These are phyloP conservation scores for Octonoba sinensis DNA, from an alignment of 2,888 invertebrate genomes.

Conservation along the genomic window DNA sequence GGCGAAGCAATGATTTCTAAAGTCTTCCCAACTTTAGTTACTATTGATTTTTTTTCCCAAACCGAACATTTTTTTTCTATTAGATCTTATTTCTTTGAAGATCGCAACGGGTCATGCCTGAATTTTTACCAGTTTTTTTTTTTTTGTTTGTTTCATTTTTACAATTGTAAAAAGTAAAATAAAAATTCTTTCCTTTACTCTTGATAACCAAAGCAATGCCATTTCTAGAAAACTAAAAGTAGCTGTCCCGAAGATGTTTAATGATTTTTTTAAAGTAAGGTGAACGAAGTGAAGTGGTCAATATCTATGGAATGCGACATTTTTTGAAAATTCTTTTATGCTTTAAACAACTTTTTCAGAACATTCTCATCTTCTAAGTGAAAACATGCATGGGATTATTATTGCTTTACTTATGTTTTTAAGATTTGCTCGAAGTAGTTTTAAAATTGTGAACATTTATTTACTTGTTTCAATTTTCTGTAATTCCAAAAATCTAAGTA, in stretches of 20 bases:
- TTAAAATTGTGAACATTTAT: too few species aligned
- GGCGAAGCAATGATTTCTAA: conserved; percentile 51
- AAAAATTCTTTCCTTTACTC: conserved; percentile 7
- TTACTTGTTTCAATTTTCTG: too few species aligned
- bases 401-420: too few species aligned
- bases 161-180: conserved; percentile 8
- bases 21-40: conserved; percentile 49
- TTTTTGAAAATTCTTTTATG: too few species aligned
- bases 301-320: too few species aligned
- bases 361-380: too few species aligned
- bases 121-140: conserved; percentile 32
- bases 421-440: too few species aligned
- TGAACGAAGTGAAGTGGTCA: conserved; percentile 51
- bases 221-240: conserved; percentile 24
- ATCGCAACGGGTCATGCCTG: conserved; percentile 47
- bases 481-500: too few species aligned
- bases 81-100: conserved; percentile 54
- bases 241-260: conserved; percentile 53
- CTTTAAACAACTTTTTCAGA: too few species aligned
- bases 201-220: conserved; percentile 44
- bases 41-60: conserved; percentile 43
- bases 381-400: too few species aligned
- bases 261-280: conserved; percentile 55
- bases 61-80: conserved; percentile 40
- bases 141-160: conserved; percentile 16